Base-by-base conservation (phyloP, 2,113 vertebrate species). In the Marmota monax region DNA sequence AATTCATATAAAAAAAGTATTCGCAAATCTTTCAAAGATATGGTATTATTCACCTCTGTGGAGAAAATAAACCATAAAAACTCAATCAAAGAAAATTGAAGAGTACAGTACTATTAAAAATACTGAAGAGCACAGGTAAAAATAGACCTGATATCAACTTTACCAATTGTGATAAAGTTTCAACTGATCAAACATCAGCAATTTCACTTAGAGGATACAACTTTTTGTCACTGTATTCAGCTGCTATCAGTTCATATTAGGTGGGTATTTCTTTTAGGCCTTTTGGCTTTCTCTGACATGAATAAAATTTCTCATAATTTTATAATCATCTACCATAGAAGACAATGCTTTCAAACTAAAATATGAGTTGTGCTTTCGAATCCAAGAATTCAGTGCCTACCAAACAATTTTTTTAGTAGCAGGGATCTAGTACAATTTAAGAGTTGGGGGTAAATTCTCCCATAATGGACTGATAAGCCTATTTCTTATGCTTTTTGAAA, bases 401-500 rank as follows among this genome's bases (percentile, higher is more conserved):
- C 27, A 32, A 48, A 58, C 34, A 45, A 25, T 67, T 84, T 85
- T 63, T 51, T 76, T 70, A 61, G 34, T 84, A 56, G 48, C 53
- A 17, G 56, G 32, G 42, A 78, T 76, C 56, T 53, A 90, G 61
- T 11, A 63, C 29, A 61, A 32, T 56, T 61, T 80, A 72, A 51
- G 61, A 23, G n/a, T 74, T 94, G 4, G 82, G 0, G 96, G 87
- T 0, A 90, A 93, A 74, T 5, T 72, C n/a, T 70, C 37, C 51
- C 48, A 27, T 23, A 58, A 17, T 0, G 8, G 7, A 84, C 39
- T 96, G 87, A 95, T 67, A 96, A 90, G 99, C 99, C 99, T 99
- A 99, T 99, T 95, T 99, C 99, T 76, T 99, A 0, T 98, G 99
- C 84, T 99, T 99, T 98, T 99, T 99, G 45, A 17, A 99, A 97